Conservation (phyloP, 2,113 vertebrate species). For the Nerophis lumbriciformis region DNA sequence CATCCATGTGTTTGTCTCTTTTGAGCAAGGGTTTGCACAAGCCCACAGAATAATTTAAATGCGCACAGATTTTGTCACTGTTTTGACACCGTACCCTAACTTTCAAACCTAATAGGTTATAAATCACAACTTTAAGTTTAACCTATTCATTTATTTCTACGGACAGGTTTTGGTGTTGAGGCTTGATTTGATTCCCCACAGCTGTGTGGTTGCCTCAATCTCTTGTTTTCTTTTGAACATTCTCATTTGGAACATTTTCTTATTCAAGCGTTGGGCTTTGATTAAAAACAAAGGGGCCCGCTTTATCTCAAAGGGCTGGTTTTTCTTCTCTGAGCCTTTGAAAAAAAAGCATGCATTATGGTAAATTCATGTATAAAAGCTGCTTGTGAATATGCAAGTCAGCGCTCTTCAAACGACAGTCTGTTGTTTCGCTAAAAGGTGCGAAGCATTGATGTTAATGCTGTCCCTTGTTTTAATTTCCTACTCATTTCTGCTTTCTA, state of each 20-base stretch:
- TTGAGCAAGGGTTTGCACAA: too few relatives aligned
- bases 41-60: too few relatives aligned
- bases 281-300: conserved; percentile 64
- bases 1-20: too few relatives aligned
- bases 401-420: conserved; percentile 38
- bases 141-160: conserved; percentile 20
- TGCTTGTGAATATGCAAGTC: conserved; percentile 51
- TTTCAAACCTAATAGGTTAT: not conserved
- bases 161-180: conserved; percentile 28
- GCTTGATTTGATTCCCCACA: conserved; percentile 55
- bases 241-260: conserved; percentile 60
- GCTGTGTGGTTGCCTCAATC: conserved; percentile 36
- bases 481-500: conserved; percentile 26
- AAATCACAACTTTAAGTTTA: conserved; percentile 29
- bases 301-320: conserved; percentile 67
- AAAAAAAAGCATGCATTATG: conserved; percentile 54
- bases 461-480: conserved; percentile 21
- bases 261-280: conserved; percentile 61
- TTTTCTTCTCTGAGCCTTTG: conserved; percentile 54
- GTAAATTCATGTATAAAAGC: conserved; percentile 62
- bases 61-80: too few relatives aligned
- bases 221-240: conserved; percentile 50
- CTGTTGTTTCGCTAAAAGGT: conserved; percentile 43
- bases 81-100: not conserved
- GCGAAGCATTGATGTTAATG: conserved; percentile 29